Evolutionary conservation across 2,888 invertebrate genomes (phyloP).

Genomic region (Eupeodes luniger): DNA sequence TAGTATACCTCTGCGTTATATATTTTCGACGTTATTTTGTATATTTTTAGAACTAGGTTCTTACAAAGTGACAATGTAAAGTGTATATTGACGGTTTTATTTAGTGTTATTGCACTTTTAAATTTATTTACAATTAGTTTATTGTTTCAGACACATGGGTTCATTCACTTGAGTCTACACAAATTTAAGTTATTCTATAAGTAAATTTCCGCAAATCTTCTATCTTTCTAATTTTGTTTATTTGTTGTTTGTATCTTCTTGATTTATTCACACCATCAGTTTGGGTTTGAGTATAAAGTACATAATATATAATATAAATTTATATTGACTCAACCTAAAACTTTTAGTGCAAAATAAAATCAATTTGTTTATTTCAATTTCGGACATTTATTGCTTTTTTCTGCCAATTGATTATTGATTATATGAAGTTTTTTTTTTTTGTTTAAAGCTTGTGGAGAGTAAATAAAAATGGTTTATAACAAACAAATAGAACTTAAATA

Average conservation of each 20-base stretch:
- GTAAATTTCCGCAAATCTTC: background rate
- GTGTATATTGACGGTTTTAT: slow-evolving; percentile 36
- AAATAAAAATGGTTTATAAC: slow-evolving; percentile 75
- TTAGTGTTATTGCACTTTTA: slow-evolving; percentile 33
- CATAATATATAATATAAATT: slow-evolving; percentile 1
- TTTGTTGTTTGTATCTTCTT: slow-evolving; percentile 2
- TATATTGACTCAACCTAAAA: slow-evolving; percentile 50
- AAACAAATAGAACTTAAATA: slow-evolving; percentile 17
- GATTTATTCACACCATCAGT: slow-evolving; percentile 14
- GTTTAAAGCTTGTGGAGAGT: slow-evolving; percentile 77
- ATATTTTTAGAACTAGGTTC: slow-evolving; percentile 62
- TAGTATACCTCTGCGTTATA: slow-evolving; percentile 7
- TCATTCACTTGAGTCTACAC: slow-evolving; percentile 38
- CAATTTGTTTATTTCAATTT: slow-evolving; percentile 59
- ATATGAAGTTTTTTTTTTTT: slow-evolving; percentile 58
- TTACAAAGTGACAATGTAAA: slow-evolving; percentile 30
- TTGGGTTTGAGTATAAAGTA: background rate
- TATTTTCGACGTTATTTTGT: background rate
- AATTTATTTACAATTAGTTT: slow-evolving; percentile 38
- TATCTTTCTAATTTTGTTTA: slow-evolving; percentile 15
- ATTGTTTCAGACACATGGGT: slow-evolving; percentile 33
- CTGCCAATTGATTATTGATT: slow-evolving; percentile 41
- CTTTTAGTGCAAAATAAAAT: slow-evolving; percentile 20
- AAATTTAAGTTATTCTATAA: background rate
- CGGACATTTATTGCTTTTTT: slow-evolving; percentile 59